These are phyloP conservation scores for Minunthozetes semirufus DNA, from an alignment of 2,888 invertebrate genomes.

Conservation along the genomic window DNA sequence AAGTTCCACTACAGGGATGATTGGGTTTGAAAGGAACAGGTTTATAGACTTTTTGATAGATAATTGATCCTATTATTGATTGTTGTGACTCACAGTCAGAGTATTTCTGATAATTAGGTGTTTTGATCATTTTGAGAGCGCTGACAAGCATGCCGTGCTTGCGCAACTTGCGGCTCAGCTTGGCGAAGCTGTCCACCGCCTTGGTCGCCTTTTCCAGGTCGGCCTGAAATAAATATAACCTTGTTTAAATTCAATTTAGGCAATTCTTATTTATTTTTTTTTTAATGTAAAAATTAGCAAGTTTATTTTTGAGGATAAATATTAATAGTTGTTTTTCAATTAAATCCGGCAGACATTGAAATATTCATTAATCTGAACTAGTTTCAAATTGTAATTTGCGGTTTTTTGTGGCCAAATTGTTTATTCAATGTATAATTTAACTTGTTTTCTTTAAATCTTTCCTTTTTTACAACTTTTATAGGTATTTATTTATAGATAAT, in stretches of 20 bases:
- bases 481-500: too few species aligned
- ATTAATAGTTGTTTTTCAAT: too few species aligned
- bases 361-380: too few species aligned
- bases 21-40: neutral
- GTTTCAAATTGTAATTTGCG: too few species aligned
- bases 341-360: too few species aligned
- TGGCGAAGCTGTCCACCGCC: neutral
- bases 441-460: too few species aligned
- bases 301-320: too few species aligned
- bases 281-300: too few species aligned
- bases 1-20: constrained; percentile 30
- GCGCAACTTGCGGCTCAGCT: constrained; percentile 17
- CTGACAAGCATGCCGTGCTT: constrained; percentile 22
- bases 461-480: too few species aligned
- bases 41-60: neutral
- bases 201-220: constrained; percentile 27
- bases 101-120: constrained; percentile 37
- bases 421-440: too few species aligned
- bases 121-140: constrained; percentile 28
- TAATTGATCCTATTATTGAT: neutral
- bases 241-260: neutral
- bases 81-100: constrained; percentile 31
- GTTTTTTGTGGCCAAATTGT: too few species aligned
- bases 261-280: too few species aligned
- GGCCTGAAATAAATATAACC: constrained; percentile 17